A percentile compares a stretch with the other conserved stretches of the same genome.
Conservation (phyloP, 2,797 vertebrate species). For the Perodicticus potto region DNA sequence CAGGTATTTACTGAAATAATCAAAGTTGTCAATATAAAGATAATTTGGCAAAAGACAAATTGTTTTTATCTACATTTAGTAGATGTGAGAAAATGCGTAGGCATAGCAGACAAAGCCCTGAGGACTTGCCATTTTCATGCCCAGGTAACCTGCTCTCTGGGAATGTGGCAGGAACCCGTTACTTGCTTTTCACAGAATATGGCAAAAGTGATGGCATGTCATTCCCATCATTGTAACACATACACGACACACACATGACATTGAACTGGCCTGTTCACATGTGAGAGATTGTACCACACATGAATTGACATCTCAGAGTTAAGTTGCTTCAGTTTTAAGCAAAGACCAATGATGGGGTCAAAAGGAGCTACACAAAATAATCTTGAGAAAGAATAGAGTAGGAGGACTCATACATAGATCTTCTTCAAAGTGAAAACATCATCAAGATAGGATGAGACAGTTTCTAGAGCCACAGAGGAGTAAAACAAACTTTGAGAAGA, state of each 20-base stretch:
- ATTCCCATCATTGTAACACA: background rate
- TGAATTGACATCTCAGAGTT: background rate
- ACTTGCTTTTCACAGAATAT: background rate
- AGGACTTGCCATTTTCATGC: background rate
- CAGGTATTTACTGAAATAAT: background rate
- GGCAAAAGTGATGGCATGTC: background rate
- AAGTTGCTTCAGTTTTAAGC: background rate
- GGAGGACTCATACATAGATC: background rate
- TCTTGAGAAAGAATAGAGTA: background rate
- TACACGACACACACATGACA: background rate
- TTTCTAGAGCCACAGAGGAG: too few relatives aligned
- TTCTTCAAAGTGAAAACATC: background rate
- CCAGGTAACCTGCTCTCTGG: background rate
- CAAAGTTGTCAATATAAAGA: slow-evolving; percentile 30
- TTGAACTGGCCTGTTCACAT: background rate
- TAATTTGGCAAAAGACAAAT: background rate
- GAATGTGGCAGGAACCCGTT: background rate
- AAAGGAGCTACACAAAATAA: background rate
- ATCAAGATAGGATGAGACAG: background rate
- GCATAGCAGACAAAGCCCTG: background rate
- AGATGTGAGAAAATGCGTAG: background rate
- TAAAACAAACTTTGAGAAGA: too few relatives aligned
- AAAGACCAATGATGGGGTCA: background rate
- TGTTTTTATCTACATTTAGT: background rate
- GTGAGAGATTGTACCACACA: background rate